These are phyloP conservation scores for Merluccius polli DNA, from an alignment of 2,797 vertebrate genomes.

Conservation along the genomic window DNA sequence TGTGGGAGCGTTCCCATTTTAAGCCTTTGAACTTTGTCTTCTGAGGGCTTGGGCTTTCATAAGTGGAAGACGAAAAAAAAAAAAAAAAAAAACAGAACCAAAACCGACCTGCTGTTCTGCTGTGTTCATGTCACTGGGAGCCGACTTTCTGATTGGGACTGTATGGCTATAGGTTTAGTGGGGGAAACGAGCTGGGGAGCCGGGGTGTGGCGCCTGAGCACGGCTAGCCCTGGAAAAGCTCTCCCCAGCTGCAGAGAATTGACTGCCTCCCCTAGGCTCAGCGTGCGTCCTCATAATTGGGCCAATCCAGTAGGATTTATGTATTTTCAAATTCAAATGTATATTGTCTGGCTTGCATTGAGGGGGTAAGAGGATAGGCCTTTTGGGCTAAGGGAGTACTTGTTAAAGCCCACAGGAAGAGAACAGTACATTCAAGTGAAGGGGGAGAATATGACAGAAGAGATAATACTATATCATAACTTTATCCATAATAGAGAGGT, in stretches of 20 bases:
- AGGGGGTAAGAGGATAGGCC: conserved; percentile 35
- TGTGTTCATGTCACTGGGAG: conserved; percentile 35
- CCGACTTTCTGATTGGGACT: conserved; percentile 39
- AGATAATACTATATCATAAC: conserved; percentile 28
- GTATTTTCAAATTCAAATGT: conserved; percentile 57
- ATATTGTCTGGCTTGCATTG: conserved; percentile 56
- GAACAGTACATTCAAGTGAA: conserved; percentile 24
- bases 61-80: conserved; percentile 26
- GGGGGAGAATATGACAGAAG: conserved; percentile 8
- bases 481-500: conserved; percentile 16
- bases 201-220: neutral
- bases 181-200: neutral
- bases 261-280: conserved; percentile 26
- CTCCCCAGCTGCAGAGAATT: conserved; percentile 48
- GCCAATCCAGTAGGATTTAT: conserved; percentile 45
- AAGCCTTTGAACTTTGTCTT: conserved; percentile 50
- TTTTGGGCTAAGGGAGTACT: conserved; percentile 40
- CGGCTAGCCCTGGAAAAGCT: conserved; percentile 22
- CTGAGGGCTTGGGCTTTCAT: conserved; percentile 41
- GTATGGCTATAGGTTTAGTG: conserved; percentile 31
- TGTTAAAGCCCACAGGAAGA: conserved; percentile 41
- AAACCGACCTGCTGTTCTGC: conserved; percentile 31
- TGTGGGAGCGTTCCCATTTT: conserved; percentile 41
- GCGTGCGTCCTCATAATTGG: conserved; percentile 43
- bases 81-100: conserved; percentile 4